Evolutionary conservation across 2,797 vertebrate species (phyloP).

Genomic region (Macropodus opercularis): DNA sequence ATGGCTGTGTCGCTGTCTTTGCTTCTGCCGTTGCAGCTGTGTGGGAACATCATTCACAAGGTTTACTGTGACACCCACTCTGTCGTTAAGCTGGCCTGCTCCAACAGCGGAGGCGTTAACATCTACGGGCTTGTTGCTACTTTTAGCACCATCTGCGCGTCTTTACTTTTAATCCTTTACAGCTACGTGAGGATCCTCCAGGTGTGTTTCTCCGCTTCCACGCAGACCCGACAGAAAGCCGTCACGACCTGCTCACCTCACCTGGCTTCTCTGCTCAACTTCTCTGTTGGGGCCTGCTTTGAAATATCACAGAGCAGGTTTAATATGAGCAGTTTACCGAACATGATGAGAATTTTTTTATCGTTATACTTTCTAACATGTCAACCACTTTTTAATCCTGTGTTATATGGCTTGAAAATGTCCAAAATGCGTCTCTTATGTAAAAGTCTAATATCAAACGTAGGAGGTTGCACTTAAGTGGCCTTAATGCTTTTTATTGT

Average conservation of each 20-base stretch:
- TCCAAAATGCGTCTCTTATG: slow-evolving; percentile 28
- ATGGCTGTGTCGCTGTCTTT: not conserved
- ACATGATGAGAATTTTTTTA: slow-evolving; percentile 19
- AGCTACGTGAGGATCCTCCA: slow-evolving; percentile 13
- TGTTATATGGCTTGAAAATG: slow-evolving; percentile 53
- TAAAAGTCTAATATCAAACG: slow-evolving; percentile 5
- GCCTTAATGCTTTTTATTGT: too few relatives aligned
- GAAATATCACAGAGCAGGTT: slow-evolving; percentile 28
- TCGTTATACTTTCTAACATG: slow-evolving; percentile 48
- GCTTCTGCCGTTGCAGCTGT: not conserved
- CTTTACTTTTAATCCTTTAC: not conserved
- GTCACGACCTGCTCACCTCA: slow-evolving; percentile 35
- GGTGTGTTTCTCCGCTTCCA: slow-evolving; percentile 11
- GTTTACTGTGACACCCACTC: slow-evolving; percentile 31
- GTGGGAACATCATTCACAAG: slow-evolving; percentile 30
- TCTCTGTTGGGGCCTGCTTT: slow-evolving; percentile 1
- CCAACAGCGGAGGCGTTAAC: accelerated
- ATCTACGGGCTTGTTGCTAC: not conserved
- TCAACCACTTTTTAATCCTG: slow-evolving; percentile 47
- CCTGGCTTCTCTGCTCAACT: slow-evolving; percentile 17
- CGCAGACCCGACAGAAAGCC: slow-evolving; percentile 20
- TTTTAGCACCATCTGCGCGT: not conserved
- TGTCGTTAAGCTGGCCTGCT: slow-evolving; percentile 16
- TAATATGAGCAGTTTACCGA: slow-evolving; percentile 12
- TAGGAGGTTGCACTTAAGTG: too few relatives aligned